Percentiles rank a stretch among this genome's conserved stretches.
Conservation (phyloP, 2,113 vertebrate species). For the Erinaceus europaeus region DNA sequence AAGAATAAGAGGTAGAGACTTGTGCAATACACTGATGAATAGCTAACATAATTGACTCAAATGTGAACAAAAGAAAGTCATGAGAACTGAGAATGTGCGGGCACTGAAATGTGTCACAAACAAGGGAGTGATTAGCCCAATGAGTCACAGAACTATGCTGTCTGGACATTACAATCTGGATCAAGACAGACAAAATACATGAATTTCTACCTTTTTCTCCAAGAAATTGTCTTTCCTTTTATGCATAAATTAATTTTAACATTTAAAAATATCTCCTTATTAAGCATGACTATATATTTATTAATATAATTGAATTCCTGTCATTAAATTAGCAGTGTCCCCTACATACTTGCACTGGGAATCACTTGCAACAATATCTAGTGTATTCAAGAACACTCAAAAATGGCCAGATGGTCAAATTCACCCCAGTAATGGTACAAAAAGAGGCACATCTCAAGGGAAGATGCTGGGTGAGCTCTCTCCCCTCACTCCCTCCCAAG, state of each 20-base stretch:
- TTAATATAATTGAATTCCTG: neutral
- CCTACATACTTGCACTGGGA: neutral
- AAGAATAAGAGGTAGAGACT: slow-evolving; percentile 67
- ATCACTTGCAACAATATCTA: neutral
- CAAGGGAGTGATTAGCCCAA: slow-evolving; percentile 42
- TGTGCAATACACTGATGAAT: slow-evolving; percentile 74
- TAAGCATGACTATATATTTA: neutral
- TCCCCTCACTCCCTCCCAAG: no score
- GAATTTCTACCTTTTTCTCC: slow-evolving; percentile 17
- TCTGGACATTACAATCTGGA: slow-evolving; percentile 23
- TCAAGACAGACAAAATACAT: slow-evolving; percentile 1
- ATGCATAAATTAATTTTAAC: neutral
- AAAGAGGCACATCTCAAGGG: neutral
- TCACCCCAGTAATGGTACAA: neutral
- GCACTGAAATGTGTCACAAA: slow-evolving; percentile 78
- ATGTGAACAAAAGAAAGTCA: slow-evolving; percentile 75
- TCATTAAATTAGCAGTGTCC: neutral
- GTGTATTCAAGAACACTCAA: neutral
- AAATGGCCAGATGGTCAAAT: neutral
- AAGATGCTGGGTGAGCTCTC: neutral
- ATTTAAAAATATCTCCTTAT: neutral
- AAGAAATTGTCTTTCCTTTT: neutral
- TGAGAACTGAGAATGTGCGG: slow-evolving; percentile 79
- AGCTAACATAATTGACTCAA: slow-evolving; percentile 74
- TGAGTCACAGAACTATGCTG: slow-evolving; percentile 35